Conservation (phyloP, 2,888 invertebrate species). For the Zonitis immaculata region DNA sequence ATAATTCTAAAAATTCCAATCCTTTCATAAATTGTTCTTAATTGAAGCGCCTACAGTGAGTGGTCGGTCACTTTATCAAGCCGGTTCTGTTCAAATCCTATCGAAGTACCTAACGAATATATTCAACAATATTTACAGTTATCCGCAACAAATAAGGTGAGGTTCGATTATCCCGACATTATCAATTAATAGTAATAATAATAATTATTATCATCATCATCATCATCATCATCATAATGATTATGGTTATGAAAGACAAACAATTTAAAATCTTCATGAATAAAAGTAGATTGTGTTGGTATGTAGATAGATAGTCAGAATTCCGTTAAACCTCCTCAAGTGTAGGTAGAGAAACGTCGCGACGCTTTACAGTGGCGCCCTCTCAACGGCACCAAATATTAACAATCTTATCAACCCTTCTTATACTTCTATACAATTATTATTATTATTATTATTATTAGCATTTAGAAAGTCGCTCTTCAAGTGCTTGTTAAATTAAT, state of each 20-base stretch:
- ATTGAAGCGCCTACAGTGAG: too few species aligned
- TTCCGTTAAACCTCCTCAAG: conserved; percentile 23
- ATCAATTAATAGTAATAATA: conserved; percentile 3
- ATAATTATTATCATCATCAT: too few species aligned
- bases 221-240: neutral
- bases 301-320: too few species aligned
- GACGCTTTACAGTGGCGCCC: conserved; percentile 46
- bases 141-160: neutral
- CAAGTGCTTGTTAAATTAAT: conserved; percentile 45
- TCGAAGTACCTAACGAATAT: too few species aligned
- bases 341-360: conserved; percentile 34
- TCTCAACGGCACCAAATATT: conserved; percentile 33
- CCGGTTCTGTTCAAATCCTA: too few species aligned
- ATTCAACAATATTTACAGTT: too few species aligned
- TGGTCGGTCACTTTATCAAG: too few species aligned
- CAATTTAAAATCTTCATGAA: neutral
- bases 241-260: neutral
- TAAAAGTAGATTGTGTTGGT: neutral
- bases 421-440: conserved; percentile 20
- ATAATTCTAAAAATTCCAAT: too few species aligned
- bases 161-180: neutral
- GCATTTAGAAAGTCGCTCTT: too few species aligned
- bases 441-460: too few species aligned
- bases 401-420: conserved; percentile 23
- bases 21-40: too few species aligned